Conservation (phyloP, 2,113 vertebrate genomes). For the Onychostoma macrolepis region DNA sequence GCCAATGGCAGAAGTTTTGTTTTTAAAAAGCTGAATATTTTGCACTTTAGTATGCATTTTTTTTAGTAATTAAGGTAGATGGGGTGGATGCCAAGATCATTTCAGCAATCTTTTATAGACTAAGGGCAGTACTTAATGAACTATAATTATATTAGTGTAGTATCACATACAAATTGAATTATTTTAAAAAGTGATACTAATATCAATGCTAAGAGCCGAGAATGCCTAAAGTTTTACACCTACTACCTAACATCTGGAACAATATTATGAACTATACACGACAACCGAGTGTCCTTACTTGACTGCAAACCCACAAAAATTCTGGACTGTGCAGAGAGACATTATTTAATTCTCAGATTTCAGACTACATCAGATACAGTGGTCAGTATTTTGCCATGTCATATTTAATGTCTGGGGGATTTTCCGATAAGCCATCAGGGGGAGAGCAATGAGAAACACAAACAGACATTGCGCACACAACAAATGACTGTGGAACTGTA, state of each 20-base stretch:
- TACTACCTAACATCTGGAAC: neutral
- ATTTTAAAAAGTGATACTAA: neutral
- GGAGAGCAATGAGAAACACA: constrained; percentile 2
- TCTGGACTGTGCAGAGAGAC: neutral
- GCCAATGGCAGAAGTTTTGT: neutral
- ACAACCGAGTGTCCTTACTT: neutral
- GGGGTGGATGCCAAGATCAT: neutral
- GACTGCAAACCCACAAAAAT: constrained; percentile 8
- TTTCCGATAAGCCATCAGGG: neutral
- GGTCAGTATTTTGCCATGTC: constrained; percentile 8
- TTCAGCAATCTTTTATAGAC: neutral
- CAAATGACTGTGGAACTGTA: constrained; percentile 12
- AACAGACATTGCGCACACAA: constrained; percentile 2
- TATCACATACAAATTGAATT: neutral
- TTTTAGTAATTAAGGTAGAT: neutral
- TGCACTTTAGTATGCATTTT: neutral
- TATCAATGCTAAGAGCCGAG: neutral
- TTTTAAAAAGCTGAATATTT: neutral
- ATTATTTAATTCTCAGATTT: neutral
- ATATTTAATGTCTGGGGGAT: neutral
- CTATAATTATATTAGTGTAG: constrained; percentile 6
- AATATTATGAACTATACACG: neutral
- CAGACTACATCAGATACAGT: neutral
- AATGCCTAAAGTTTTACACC: neutral
- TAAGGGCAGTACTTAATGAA: neutral